phyloP scores from a whole-genome alignment of 2,113 vertebrate genomes.

The Hipposideros armiger region DNA sequence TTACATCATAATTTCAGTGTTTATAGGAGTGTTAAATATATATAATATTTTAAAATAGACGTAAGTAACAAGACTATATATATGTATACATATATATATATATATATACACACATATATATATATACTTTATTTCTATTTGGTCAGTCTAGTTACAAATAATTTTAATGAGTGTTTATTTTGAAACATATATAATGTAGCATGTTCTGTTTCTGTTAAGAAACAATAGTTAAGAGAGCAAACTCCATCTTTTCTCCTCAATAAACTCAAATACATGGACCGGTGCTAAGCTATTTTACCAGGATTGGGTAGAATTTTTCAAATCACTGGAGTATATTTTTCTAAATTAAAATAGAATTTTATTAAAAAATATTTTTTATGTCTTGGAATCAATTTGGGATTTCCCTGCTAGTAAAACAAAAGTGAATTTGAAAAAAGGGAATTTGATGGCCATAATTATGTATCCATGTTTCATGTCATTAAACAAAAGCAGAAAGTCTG shows the following conservation, averaged over 20 bases:
- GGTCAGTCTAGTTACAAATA: background rate
- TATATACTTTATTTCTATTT: background rate
- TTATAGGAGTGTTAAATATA: background rate
- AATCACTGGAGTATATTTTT: conserved; percentile 12
- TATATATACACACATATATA: too few relatives aligned
- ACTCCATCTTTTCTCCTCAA: background rate
- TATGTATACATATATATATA: too few relatives aligned
- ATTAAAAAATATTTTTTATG: background rate
- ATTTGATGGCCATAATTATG: conserved; percentile 7
- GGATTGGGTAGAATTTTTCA: background rate
- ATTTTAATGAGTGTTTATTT: background rate
- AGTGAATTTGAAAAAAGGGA: background rate
- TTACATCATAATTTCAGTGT: background rate
- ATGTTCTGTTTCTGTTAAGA: background rate
- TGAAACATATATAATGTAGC: background rate
- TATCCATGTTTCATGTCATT: background rate
- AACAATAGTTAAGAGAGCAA: background rate
- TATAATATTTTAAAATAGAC: background rate
- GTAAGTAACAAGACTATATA: background rate
- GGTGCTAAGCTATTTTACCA: background rate
- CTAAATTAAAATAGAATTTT: background rate
- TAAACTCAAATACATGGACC: background rate
- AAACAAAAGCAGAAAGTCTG: background rate
- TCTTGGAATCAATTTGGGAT: background rate
- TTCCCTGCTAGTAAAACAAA: background rate